Percentiles rank a stretch among this genome's conserved stretches.
Evolutionary conservation across 2,113 vertebrate genomes (phyloP).

Genomic region (Rhinoptilus africanus): DNA sequence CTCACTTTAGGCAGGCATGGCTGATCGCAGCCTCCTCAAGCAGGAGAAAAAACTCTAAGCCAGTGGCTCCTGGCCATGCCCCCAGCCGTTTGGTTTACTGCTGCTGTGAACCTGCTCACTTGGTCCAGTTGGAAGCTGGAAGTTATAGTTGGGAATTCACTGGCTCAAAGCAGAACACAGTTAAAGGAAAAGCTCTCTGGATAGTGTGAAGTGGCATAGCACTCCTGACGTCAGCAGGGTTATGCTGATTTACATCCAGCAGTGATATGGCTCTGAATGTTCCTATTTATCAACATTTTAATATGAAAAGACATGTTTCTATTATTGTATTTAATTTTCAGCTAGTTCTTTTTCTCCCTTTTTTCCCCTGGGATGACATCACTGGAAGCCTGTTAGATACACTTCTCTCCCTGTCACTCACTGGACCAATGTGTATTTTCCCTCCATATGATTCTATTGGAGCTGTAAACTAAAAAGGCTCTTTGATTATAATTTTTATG

Average conservation of each 20-base stretch:
- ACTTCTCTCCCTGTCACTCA: neutral
- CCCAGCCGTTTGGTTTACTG: neutral
- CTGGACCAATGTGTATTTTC: slow-evolving; percentile 2
- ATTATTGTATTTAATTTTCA: neutral
- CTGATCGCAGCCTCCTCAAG: neutral
- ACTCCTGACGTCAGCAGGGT: neutral
- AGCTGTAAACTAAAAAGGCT: slow-evolving; percentile 12
- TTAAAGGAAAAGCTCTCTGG: neutral
- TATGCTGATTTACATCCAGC: neutral
- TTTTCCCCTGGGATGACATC: neutral
- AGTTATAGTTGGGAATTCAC: neutral
- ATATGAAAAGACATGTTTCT: neutral
- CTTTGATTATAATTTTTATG: slow-evolving; percentile 24
- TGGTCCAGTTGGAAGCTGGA: neutral
- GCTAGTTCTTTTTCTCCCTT: neutral
- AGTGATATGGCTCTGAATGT: neutral
- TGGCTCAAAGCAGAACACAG: neutral
- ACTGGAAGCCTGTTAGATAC: neutral
- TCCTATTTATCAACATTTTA: neutral
- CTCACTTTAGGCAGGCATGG: rapidly evolving
- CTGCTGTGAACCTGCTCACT: neutral
- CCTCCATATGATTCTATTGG: neutral
- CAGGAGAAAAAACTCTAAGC: neutral
- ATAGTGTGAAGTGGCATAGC: neutral
- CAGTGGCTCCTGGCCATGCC: neutral